Percentiles rank a stretch among this genome's conserved stretches.
phyloP scores from a whole-genome alignment of 2,797 vertebrate species.

The Eulemur mongoz region DNA sequence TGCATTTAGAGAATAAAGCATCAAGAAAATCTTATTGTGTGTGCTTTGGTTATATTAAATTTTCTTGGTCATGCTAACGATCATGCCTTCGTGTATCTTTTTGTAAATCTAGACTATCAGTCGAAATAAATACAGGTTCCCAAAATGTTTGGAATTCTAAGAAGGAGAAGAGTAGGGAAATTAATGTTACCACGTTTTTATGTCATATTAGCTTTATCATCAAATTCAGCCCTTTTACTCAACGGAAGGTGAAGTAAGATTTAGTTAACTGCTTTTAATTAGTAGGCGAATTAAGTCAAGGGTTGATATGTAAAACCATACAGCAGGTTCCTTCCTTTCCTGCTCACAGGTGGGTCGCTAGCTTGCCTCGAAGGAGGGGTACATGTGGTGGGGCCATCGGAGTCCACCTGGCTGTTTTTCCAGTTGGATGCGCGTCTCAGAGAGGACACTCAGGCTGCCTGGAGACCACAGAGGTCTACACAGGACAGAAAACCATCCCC shows the following conservation, averaged over 20 bases:
- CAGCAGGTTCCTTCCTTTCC: neutral
- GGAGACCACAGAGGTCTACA: neutral
- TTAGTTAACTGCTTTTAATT: neutral
- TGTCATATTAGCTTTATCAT: neutral
- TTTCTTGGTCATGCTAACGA: neutral
- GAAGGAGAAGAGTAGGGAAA: neutral
- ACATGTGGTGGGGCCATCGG: accelerated
- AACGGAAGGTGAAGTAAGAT: neutral
- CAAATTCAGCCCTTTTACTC: neutral
- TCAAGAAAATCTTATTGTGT: neutral
- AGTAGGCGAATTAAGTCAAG: neutral
- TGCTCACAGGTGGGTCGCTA: neutral
- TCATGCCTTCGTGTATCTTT: neutral
- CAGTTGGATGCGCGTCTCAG: neutral
- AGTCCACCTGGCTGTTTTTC: neutral
- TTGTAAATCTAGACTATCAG: neutral
- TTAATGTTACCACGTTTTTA: neutral
- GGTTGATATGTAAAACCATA: neutral
- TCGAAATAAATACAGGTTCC: neutral
- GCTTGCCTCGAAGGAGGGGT: neutral
- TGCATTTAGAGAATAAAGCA: neutral
- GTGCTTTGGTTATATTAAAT: neutral
- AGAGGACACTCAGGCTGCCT: neutral
- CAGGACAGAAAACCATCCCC: neutral
- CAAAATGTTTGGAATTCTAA: neutral